These are phyloP conservation scores for Aselliscus stoliczkanus DNA, from an alignment of 2,797 vertebrate genomes.

Conservation along the genomic window DNA sequence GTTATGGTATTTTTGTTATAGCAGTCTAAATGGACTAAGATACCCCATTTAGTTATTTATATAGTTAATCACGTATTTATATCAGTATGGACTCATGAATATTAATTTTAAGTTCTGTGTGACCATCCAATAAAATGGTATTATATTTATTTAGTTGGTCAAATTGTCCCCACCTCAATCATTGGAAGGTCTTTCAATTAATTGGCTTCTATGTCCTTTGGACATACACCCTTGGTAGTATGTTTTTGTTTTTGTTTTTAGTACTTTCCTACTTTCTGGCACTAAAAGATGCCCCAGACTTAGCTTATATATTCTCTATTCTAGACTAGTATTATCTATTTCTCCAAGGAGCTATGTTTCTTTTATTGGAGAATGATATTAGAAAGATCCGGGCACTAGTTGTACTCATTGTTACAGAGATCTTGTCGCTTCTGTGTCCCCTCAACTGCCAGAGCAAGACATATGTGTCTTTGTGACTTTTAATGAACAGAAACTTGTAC, in stretches of 20 bases:
- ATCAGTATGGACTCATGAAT: background rate
- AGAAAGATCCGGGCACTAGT: background rate
- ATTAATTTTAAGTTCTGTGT: background rate
- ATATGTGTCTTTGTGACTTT: background rate
- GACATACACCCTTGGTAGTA: background rate
- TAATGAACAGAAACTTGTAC: background rate
- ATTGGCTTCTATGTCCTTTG: background rate
- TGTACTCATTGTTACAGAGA: background rate
- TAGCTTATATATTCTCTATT: background rate
- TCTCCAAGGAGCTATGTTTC: background rate
- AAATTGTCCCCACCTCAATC: background rate
- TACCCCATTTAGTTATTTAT: background rate
- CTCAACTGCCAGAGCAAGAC: background rate
- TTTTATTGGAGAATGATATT: background rate
- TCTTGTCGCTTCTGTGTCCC: background rate
- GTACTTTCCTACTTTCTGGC: background rate
- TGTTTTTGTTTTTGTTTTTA: background rate
- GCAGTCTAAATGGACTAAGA: background rate
- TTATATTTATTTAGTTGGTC: background rate
- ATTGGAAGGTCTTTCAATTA: background rate
- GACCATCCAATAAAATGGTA: background rate
- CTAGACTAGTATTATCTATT: background rate
- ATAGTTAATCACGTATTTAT: background rate
- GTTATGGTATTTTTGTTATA: background rate
- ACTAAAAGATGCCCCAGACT: background rate